Conservation (phyloP, 2,797 vertebrate genomes). For the Nasua narica region DNA sequence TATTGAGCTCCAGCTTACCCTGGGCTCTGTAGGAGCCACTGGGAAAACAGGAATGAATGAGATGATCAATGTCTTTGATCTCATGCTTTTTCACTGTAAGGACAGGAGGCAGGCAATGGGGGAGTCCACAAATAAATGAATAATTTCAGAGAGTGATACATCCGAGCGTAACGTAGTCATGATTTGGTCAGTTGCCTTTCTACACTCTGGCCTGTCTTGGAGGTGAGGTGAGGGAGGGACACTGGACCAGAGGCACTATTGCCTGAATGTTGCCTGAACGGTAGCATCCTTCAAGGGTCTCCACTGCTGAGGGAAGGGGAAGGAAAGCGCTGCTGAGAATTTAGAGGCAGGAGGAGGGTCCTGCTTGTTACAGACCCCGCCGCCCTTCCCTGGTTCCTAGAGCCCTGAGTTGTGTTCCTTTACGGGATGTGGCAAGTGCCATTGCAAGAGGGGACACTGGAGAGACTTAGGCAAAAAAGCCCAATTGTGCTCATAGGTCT, state of each 20-base stretch:
- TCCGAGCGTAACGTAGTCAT: neutral
- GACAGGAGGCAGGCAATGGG: neutral
- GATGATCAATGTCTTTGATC: neutral
- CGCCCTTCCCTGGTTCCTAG: neutral
- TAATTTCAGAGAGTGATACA: neutral
- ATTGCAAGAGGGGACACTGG: neutral
- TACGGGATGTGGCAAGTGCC: neutral
- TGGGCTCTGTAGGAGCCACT: rapidly evolving
- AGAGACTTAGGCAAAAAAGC: neutral
- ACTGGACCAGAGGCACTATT: neutral
- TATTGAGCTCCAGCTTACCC: neutral
- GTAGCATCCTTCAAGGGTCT: neutral
- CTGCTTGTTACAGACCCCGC: neutral
- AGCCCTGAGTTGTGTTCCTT: neutral
- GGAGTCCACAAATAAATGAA: neutral
- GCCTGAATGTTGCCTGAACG: neutral
- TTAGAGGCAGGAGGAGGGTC: neutral
- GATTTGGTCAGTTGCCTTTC: neutral
- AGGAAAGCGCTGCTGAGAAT: neutral
- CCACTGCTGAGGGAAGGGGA: neutral
- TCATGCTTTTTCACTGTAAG: neutral
- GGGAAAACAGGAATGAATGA: neutral
- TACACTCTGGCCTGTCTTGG: neutral
- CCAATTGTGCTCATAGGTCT: neutral
- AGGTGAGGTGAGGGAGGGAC: too few relatives aligned